Evolutionary conservation across 2,113 vertebrate species (phyloP).

Genomic region (Petrocephalus microphthalmus): DNA sequence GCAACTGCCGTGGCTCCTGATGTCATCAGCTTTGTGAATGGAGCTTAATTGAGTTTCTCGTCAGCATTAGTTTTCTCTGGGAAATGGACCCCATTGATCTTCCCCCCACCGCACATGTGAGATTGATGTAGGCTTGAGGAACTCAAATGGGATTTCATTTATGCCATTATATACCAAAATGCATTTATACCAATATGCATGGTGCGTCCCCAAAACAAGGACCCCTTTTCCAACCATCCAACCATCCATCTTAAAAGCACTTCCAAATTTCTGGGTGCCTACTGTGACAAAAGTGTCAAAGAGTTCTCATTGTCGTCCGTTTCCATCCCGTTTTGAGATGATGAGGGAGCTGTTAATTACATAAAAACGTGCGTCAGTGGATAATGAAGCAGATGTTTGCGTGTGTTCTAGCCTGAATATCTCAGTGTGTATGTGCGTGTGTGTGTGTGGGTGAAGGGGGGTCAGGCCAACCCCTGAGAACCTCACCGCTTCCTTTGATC

Average conservation of each 20-base stretch:
- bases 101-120: neutral
- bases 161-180: too few relatives aligned
- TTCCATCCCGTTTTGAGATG: too few relatives aligned
- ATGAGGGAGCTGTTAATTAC: neutral
- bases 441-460: neutral
- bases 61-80: neutral
- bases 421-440: neutral
- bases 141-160: neutral
- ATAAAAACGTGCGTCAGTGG: neutral
- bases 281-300: neutral
- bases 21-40: neutral
- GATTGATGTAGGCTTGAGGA: neutral
- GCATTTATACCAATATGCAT: neutral
- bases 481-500: conserved; percentile 32
- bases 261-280: neutral
- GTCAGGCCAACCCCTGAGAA: conserved; percentile 1
- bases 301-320: neutral
- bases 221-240: neutral
- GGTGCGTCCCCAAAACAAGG: neutral
- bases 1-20: neutral
- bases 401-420: neutral
- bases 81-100: neutral
- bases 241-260: neutral
- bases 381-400: neutral
- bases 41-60: neutral